phyloP scores from a whole-genome alignment of 2,888 invertebrate species.

The Cryptophagus acutangulus region DNA sequence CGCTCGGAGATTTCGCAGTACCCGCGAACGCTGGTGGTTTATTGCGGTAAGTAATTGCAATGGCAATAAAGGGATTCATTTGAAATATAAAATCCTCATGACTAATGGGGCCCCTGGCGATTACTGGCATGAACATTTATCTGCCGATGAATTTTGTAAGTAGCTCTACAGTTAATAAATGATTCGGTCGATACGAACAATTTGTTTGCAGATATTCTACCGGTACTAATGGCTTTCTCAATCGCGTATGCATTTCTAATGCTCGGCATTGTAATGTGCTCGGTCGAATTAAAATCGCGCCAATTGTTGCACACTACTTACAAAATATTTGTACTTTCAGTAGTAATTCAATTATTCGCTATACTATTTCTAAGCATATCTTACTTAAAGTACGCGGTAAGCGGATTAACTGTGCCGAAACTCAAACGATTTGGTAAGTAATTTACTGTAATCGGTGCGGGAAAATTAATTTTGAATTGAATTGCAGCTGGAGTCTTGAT shows the following conservation, averaged over 20 bases:
- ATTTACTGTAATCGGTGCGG: background rate
- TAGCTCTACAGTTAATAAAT: no score
- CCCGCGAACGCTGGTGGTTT: conserved; percentile 92
- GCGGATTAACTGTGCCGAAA: conserved; percentile 60
- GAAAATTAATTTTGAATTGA: background rate
- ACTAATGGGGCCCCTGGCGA: conserved; percentile 79
- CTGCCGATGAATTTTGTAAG: conserved; percentile 94
- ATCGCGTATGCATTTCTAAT: conserved; percentile 68
- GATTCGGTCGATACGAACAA: no score
- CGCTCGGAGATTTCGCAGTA: conserved; percentile 68
- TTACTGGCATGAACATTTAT: conserved; percentile 86
- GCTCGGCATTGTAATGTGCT: conserved; percentile 67
- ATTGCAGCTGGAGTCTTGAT: conserved; percentile 64
- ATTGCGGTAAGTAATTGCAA: conserved; percentile 80
- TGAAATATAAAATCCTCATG: conserved; percentile 79
- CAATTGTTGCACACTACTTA: conserved; percentile 85
- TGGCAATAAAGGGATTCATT: conserved; percentile 65
- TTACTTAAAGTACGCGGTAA: conserved; percentile 71
- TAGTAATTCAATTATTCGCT: conserved; percentile 65
- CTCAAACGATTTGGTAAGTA: conserved; percentile 50
- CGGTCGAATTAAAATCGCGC: conserved; percentile 69
- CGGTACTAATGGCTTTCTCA: conserved; percentile 71
- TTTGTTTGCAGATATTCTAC: conserved; percentile 76
- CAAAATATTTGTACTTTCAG: conserved; percentile 73
- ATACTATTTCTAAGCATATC: conserved; percentile 65